Percentiles rank a stretch among this genome's conserved stretches.
Conservation (phyloP, 2,888 invertebrate species). For the Synergus umbraculus region DNA sequence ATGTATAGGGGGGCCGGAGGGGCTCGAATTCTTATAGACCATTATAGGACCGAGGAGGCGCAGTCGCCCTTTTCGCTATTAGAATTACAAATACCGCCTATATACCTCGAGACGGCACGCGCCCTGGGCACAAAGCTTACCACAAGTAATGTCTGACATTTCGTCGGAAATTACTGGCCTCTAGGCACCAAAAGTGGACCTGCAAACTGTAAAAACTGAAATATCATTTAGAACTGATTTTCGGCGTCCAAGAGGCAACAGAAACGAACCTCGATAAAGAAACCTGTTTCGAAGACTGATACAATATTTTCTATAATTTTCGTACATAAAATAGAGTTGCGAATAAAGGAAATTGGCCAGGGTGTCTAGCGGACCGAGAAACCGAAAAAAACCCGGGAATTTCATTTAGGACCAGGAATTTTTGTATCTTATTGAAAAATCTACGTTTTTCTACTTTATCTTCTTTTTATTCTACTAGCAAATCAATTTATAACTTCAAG, state of each 20-base stretch:
- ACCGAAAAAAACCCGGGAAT: no score
- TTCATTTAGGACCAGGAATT: no score
- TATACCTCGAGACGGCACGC: slow-evolving; percentile 46
- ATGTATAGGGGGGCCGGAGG: slow-evolving; percentile 1
- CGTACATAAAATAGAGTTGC: no score
- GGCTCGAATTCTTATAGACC: slow-evolving; percentile 7
- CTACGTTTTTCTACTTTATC: no score
- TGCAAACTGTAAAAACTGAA: neutral
- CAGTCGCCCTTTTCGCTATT: slow-evolving; percentile 31
- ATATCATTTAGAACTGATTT: slow-evolving; percentile 1
- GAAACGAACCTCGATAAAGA: neutral
- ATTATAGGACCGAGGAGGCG: slow-evolving; percentile 15
- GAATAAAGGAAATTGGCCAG: no score
- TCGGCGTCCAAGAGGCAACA: neutral
- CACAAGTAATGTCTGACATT: slow-evolving; percentile 50
- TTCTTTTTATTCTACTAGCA: no score
- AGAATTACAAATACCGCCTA: slow-evolving; percentile 39
- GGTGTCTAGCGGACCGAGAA: no score
- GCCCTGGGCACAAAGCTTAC: slow-evolving; percentile 53
- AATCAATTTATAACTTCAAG: no score
- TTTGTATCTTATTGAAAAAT: no score
- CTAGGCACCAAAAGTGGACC: slow-evolving; percentile 35
- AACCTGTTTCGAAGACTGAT: no score
- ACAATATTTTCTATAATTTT: no score
- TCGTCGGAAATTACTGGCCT: slow-evolving; percentile 50